phyloP scores from a whole-genome alignment of 2,888 invertebrate species.

The Perdita meconis region DNA sequence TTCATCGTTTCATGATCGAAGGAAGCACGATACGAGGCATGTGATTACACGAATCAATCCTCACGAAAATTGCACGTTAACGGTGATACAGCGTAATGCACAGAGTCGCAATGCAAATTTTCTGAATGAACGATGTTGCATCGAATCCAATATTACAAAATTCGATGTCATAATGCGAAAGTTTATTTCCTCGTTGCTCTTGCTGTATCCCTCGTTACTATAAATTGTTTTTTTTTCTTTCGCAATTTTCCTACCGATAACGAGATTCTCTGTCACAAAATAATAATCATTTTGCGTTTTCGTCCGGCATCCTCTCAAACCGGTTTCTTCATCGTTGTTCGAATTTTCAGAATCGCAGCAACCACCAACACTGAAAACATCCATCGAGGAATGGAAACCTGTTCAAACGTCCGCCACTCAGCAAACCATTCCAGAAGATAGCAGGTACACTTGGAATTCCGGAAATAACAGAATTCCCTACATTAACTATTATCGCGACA shows the following conservation, averaged over 20 bases:
- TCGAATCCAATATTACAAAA: constrained; percentile 44
- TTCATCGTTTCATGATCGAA: not conserved
- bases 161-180: constrained; percentile 44
- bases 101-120: not conserved
- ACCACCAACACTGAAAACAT: constrained; percentile 12
- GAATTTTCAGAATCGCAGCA: constrained; percentile 41
- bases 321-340: not conserved
- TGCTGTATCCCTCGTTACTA: not conserved
- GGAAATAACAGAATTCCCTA: constrained; percentile 73
- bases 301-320: not conserved
- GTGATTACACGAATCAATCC: constrained; percentile 34
- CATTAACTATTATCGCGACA: constrained; percentile 65
- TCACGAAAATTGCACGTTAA: constrained; percentile 32
- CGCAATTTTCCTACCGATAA: too few relatives aligned
- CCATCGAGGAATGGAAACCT: constrained; percentile 61
- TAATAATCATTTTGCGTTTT: not conserved
- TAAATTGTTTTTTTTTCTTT: too few relatives aligned
- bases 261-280: too few relatives aligned
- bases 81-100: constrained; percentile 6
- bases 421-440: constrained; percentile 74
- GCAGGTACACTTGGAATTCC: constrained; percentile 81
- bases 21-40: not conserved
- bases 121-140: constrained; percentile 13
- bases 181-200: not conserved
- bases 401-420: constrained; percentile 40